A percentile compares a stretch with the other conserved stretches of the same genome.
These are phyloP conservation scores for Macroglossus sobrinus DNA, from an alignment of 2,113 vertebrate species.

Conservation along the genomic window DNA sequence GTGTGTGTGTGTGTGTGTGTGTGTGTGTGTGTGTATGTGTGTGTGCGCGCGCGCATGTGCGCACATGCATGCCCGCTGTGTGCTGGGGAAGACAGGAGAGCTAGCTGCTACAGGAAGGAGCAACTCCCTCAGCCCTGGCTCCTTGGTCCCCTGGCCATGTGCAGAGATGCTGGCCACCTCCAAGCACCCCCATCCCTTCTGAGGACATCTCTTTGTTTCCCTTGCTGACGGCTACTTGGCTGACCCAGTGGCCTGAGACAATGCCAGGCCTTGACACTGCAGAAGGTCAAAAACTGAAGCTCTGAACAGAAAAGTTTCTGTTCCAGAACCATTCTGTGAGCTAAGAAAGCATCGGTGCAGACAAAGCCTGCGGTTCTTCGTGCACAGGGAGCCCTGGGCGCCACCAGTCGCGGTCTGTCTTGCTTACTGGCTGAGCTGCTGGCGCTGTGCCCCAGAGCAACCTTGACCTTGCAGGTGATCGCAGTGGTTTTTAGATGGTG, in stretches of 20 bases:
- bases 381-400: background rate
- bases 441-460: background rate
- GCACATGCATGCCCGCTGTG: too few relatives aligned
- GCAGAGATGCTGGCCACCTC: too few relatives aligned
- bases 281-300: background rate
- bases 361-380: accelerated
- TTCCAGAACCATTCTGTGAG: background rate
- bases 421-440: background rate
- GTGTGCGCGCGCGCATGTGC: background rate
- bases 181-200: accelerated
- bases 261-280: accelerated
- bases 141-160: background rate
- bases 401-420: accelerated
- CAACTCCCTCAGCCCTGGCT: background rate
- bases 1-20: background rate
- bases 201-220: background rate
- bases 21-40: background rate
- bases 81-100: too few relatives aligned
- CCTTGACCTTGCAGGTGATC: background rate
- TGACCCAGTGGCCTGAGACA: background rate
- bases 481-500: background rate
- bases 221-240: background rate
- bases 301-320: background rate
- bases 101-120: background rate
- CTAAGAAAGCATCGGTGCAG: too few relatives aligned